These are phyloP conservation scores for Nowickia ferox DNA, from an alignment of 2,888 invertebrate species.

Conservation along the genomic window DNA sequence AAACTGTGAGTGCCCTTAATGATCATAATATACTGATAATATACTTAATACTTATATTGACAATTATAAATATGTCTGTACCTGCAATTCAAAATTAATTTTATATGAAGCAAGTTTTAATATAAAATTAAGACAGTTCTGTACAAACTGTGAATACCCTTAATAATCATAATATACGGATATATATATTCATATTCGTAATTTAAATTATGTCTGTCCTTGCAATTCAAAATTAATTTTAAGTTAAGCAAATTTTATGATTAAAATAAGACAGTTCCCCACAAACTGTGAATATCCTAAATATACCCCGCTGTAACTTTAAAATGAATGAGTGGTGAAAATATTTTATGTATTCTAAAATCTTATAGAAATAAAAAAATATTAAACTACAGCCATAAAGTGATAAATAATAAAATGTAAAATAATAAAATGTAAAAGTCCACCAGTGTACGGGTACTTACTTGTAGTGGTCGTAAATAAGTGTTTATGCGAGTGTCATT, in stretches of 20 bases:
- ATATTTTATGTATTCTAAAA: conserved; percentile 1
- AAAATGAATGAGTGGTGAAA: conserved; percentile 23
- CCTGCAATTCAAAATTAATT: too few relatives aligned
- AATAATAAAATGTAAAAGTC: conserved; percentile 40
- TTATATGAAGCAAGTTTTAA: too few relatives aligned
- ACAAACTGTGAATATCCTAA: conserved; percentile 10
- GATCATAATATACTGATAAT: too few relatives aligned
- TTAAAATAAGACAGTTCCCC: too few relatives aligned
- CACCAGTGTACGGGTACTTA: neutral
- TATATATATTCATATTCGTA: too few relatives aligned
- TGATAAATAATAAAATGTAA: conserved; percentile 33
- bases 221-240: too few relatives aligned
- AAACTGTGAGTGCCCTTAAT: too few relatives aligned
- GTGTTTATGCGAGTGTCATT: conserved; percentile 46
- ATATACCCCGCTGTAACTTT: conserved; percentile 6
- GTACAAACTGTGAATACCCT: neutral
- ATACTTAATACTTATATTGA: too few relatives aligned
- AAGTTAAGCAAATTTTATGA: too few relatives aligned
- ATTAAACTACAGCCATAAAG: conserved; percentile 22
- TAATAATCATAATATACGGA: neutral
- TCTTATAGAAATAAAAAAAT: neutral
- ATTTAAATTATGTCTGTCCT: too few relatives aligned
- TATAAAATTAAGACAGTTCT: too few relatives aligned
- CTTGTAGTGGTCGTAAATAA: conserved; percentile 19
- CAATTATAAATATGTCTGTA: too few relatives aligned